Base-by-base conservation (phyloP, 2,888 invertebrate genomes). In the Girardia tigrina region DNA sequence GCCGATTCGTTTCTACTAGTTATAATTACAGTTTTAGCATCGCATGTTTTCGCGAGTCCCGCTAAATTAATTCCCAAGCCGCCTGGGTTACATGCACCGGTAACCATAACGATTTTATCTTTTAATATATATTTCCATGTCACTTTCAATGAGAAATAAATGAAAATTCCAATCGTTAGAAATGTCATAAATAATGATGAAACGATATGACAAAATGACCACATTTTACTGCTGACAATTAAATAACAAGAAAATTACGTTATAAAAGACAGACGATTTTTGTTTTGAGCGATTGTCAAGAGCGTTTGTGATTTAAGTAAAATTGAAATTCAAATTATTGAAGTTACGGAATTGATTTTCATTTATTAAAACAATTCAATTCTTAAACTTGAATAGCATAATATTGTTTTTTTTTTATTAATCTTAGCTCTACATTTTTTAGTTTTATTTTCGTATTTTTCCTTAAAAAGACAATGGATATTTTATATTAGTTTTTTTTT, bases 51-150 rank as follows among this genome's bases (percentile, higher is more conserved):
- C 23, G 72, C 70, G 12, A 28, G 27, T 1, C 23, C 72, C 1
- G 73, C 75, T 73, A 75, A 20, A 70, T 27, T 85, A 87, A 94
- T 92, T 1, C 95, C 95, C 77, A 95, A 87, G 0, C 94, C 94
- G n/a, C 73, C 73, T 42, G 4, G 56, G n/a, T n/a, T 56, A 56
- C 56, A 56, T 16, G 56, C 56, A 56, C 56, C 56, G n/a, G 56
- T 56, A n/a, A 56, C n/a, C 23, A 56, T 20, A 56, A 56, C 56
- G 4, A 56, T 23, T 16, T 56, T 56, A 56, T 56, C n/a, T 56
- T 56, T 56, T 8, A 56, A 2, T 12, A 2, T 12, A 16, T 56
- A 56, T 56, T 56, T 56, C 56, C 56, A 56, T n/a, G n/a, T 56
- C 4, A 6, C 6, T n/a, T n/a, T 56, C 6, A 8, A 56, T 56